These are phyloP conservation scores for Chrosomus eos DNA, from an alignment of 2,797 vertebrate genomes.

Conservation along the genomic window DNA sequence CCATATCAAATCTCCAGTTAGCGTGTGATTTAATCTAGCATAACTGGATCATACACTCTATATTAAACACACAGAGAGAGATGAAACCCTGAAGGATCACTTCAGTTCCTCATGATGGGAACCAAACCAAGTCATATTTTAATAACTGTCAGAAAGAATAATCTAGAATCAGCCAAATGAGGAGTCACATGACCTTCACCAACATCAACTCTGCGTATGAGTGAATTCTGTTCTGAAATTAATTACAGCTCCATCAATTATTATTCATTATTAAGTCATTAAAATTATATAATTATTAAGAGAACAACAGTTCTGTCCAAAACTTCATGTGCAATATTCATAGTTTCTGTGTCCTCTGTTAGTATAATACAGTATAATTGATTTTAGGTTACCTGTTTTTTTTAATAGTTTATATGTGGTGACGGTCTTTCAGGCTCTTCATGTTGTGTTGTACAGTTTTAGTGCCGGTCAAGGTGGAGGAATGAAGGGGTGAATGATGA, in stretches of 20 bases:
- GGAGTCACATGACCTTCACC: conserved; percentile 29
- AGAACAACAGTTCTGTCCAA: background rate
- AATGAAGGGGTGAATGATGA: too few relatives aligned
- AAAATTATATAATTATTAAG: conserved; percentile 30
- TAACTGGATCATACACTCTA: background rate
- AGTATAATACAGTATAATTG: background rate
- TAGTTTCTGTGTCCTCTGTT: background rate
- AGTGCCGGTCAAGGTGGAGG: background rate
- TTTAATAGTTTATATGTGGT: background rate
- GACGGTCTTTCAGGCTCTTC: background rate
- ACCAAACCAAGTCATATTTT: conserved; percentile 14
- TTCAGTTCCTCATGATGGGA: conserved; percentile 19
- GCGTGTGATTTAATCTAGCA: background rate
- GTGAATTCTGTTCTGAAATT: conserved; percentile 49
- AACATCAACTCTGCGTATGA: conserved; percentile 45
- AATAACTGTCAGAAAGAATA: conserved; percentile 14
- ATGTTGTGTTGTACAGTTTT: background rate
- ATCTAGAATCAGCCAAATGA: conserved; percentile 22
- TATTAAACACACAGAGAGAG: background rate
- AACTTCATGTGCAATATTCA: background rate
- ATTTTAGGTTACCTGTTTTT: background rate
- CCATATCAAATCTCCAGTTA: background rate
- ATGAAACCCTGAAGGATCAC: conserved; percentile 32
- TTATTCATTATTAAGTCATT: too few relatives aligned
- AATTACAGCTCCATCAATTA: conserved; percentile 36